A percentile compares a stretch with the other conserved stretches of the same genome.
Evolutionary conservation across 2,113 vertebrate species (phyloP).

Genomic region (Thalassarche chlororhynchos): DNA sequence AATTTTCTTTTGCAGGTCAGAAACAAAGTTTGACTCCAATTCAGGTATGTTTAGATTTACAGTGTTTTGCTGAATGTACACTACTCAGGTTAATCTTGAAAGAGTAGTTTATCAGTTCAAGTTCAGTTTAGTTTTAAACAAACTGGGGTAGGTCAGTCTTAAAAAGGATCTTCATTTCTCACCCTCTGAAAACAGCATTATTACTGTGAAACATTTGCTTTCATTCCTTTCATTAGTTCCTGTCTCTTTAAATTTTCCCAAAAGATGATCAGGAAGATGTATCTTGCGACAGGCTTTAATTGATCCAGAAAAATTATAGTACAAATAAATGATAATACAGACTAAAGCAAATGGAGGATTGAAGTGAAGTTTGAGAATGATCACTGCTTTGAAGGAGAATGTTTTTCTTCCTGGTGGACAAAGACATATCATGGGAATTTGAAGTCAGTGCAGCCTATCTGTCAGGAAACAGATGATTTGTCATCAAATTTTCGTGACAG

Average conservation of each 20-base stretch:
- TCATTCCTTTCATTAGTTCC: constrained; percentile 36
- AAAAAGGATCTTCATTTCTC: constrained; percentile 61
- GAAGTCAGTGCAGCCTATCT: constrained; percentile 56
- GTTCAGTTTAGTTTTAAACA: constrained; percentile 76
- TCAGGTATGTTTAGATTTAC: constrained; percentile 89
- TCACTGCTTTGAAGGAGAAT: constrained; percentile 26
- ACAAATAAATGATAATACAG: constrained; percentile 40
- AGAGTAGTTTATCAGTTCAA: constrained; percentile 73
- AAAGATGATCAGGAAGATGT: constrained; percentile 56
- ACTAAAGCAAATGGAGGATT: constrained; percentile 8
- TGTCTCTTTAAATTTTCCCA: constrained; percentile 42
- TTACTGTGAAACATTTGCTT: constrained; percentile 44
- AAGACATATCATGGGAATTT: constrained; percentile 53
- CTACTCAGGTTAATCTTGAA: constrained; percentile 73
- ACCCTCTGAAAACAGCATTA: constrained; percentile 37
- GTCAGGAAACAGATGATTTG: constrained; percentile 68
- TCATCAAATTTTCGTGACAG: constrained; percentile 53
- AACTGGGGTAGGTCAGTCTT: constrained; percentile 69
- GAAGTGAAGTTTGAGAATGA: background rate
- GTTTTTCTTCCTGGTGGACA: constrained; percentile 53
- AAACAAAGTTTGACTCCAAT: constrained; percentile 94
- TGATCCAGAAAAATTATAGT: background rate
- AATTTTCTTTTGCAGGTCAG: constrained; percentile 84
- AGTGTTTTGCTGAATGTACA: constrained; percentile 68
- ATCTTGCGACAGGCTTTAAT: constrained; percentile 44